Conservation (phyloP, 1,140 invertebrate species). For the Ceratina calcarata region DNA sequence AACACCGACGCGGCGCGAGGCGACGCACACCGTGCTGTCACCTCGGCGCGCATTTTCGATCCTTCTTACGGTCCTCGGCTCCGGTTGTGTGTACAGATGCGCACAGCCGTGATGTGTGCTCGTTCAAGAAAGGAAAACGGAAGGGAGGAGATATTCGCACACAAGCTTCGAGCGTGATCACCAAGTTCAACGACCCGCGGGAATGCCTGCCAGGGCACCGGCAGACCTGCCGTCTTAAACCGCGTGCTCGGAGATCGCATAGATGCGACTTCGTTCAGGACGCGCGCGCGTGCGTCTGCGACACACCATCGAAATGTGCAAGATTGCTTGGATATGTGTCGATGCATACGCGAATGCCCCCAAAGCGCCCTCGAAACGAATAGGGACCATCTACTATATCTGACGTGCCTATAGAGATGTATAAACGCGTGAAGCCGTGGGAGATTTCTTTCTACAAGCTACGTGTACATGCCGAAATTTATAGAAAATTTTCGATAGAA, state of each 20-base stretch:
- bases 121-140: constrained; percentile 57
- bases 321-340: constrained; percentile 27
- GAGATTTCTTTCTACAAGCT: not conserved
- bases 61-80: constrained; percentile 34
- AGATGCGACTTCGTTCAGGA: constrained; percentile 43
- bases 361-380: not conserved
- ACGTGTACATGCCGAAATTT: not conserved
- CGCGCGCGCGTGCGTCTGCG: constrained; percentile 20
- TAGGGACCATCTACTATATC: not conserved
- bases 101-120: constrained; percentile 24
- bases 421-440: not conserved
- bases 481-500: too few relatives aligned
- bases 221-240: constrained; percentile 65
- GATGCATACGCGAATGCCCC: constrained; percentile 6
- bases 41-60: constrained; percentile 27
- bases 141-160: constrained; percentile 56
- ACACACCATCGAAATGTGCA: not conserved
- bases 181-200: constrained; percentile 67
- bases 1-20: too few relatives aligned
- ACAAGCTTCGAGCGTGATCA: constrained; percentile 43
- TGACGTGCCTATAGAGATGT: not conserved
- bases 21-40: constrained; percentile 18
- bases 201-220: constrained; percentile 66
- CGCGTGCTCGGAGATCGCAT: constrained; percentile 56
- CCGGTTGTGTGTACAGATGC: constrained; percentile 1